Conservation (phyloP, 2,113 vertebrate species). For the Lucifuga dentata region DNA sequence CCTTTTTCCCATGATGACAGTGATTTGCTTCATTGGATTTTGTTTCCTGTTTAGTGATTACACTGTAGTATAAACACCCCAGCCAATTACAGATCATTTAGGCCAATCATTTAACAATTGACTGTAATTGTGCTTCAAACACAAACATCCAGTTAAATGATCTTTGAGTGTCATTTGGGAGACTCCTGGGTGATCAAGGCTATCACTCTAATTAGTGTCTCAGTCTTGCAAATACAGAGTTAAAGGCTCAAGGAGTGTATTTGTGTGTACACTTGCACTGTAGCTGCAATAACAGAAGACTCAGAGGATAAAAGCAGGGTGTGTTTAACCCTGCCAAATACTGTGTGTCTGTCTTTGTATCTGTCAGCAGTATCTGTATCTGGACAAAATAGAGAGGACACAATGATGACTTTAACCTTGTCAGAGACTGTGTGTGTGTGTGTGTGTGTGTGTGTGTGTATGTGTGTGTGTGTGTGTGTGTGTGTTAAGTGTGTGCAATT, state of each 20-base stretch:
- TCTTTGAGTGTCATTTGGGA: constrained; percentile 27
- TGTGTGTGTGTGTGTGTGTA: constrained; percentile 13
- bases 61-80: constrained; percentile 5
- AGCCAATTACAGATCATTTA: constrained; percentile 15
- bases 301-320: constrained; percentile 3
- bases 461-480: neutral
- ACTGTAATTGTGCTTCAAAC: constrained; percentile 21
- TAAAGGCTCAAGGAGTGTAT: constrained; percentile 9
- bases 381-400: constrained; percentile 22
- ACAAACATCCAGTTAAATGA: constrained; percentile 16
- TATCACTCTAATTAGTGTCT: constrained; percentile 25
- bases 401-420: constrained; percentile 32
- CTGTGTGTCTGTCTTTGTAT: neutral
- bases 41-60: neutral
- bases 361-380: neutral
- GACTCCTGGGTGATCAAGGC: constrained; percentile 2
- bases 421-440: neutral
- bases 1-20: neutral
- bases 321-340: neutral
- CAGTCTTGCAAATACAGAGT: neutral
- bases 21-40: neutral
- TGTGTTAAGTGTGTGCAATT: neutral
- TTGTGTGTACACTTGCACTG: neutral
- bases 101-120: constrained; percentile 37
- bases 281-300: neutral